Evolutionary conservation across 2,113 vertebrate genomes (phyloP).

Genomic region (Damaliscus lunatus): DNA sequence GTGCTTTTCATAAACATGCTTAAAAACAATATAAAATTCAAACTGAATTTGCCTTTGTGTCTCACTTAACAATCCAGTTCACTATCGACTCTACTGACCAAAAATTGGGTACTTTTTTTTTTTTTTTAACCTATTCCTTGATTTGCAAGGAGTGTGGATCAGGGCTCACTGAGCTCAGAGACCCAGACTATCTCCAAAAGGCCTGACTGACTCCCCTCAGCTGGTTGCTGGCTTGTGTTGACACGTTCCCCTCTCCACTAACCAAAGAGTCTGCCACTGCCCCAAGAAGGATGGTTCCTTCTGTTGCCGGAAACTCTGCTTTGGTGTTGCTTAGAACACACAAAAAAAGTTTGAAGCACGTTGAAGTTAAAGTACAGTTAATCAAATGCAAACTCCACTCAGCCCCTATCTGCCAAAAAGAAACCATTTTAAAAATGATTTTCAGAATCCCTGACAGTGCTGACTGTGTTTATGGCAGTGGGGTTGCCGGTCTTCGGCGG

Average conservation of each 20-base stretch:
- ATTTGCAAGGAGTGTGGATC: not conserved
- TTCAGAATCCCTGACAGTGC: conserved; percentile 77
- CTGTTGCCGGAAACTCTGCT: conserved; percentile 56
- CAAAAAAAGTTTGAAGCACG: conserved; percentile 61
- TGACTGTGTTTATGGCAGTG: conserved; percentile 76
- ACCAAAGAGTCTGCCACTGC: not conserved
- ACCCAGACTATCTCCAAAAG: not conserved
- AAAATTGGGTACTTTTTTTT: not conserved
- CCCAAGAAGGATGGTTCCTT: conserved; percentile 27
- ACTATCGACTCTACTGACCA: not conserved
- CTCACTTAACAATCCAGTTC: conserved; percentile 26
- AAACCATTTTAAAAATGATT: conserved; percentile 74
- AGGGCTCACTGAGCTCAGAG: conserved; percentile 52
- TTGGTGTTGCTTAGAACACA: conserved; percentile 29
- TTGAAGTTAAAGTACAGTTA: conserved; percentile 71
- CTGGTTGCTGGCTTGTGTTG: conserved; percentile 32
- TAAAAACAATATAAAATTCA: not conserved
- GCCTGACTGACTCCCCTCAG: not conserved
- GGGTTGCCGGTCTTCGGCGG: conserved; percentile 64
- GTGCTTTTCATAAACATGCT: not conserved
- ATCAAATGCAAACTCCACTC: conserved; percentile 69
- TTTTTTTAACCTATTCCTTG: not conserved
- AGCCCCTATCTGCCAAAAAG: conserved; percentile 75
- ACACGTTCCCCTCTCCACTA: conserved; percentile 44
- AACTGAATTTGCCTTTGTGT: not conserved